Evolutionary conservation across 2,888 invertebrate genomes (phyloP), one percentile per base, ranked within the genome.

Genomic region (Sialis fuliginosa): DNA sequence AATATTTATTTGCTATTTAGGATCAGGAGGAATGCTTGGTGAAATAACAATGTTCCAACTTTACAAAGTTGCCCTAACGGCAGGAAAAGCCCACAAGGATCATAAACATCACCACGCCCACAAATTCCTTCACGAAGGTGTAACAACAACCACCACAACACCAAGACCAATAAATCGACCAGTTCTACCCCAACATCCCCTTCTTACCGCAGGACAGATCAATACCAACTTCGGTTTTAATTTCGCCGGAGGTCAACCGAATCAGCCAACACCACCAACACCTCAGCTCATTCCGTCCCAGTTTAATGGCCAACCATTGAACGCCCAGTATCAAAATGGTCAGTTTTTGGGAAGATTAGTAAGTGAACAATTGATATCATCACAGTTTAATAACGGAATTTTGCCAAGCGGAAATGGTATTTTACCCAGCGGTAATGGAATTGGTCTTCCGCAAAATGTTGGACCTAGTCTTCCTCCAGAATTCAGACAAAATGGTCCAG

Each of bases 101-200:
- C 87, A 88, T 64, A 88, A 87, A 58, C 88, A 88, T 58, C 88
- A 88, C 59, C 87, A 88, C 63, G 86, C 77, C 0, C 85, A 86
- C 60, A 81, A 81, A 56, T 83, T 79, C 58, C 81, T 77, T 56
- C 82, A 83, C 58, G 78, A 83, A 52, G 84, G 83, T 1, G 69
- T 68, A 10, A 71, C 73, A 10, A 62, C 78, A 9, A 75, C 75
- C 7, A 70, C 76, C 3, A 64, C 77, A 6, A 69, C 77, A 1
- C 74, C 77, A 40, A 68, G 74, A 1, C 70, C 70, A 1, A 65
- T 69, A 1, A 69, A 75, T 0, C 72, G 74, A 33, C 66, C 70
- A 53, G 64, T 69, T 32, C 63, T 71, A 48, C 67, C 71, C 1
- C 65, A 65, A 53, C 70, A 72, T 54, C 68, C 66, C 6, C 54